These are phyloP conservation scores for Megathymus violae DNA, from an alignment of 1,140 invertebrate species.

Conservation along the genomic window DNA sequence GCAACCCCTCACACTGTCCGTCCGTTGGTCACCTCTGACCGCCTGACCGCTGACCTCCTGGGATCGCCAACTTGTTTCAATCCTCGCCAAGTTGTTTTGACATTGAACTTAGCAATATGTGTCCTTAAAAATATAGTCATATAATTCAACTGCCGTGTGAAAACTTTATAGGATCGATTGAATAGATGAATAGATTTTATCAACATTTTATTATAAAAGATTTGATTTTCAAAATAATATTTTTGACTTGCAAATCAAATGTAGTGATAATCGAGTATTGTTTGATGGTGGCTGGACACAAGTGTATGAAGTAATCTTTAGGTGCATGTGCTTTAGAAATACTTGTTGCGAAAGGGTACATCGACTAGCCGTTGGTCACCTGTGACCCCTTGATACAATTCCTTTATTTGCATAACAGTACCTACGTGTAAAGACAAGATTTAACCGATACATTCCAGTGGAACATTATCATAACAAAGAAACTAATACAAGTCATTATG, in stretches of 20 bases:
- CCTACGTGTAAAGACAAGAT: conserved; percentile 18
- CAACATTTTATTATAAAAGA: no score
- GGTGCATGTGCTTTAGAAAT: conserved; percentile 18
- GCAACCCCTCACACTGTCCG: conserved; percentile 61
- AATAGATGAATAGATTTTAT: no score
- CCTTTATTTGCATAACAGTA: conserved; percentile 52
- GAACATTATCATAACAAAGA: conserved; percentile 24
- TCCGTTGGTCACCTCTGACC: conserved; percentile 78
- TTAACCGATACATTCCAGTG: conserved; percentile 16
- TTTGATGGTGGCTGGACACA: background rate
- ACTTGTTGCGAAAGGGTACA: conserved; percentile 68
- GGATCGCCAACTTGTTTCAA: conserved; percentile 62
- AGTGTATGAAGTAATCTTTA: conserved; percentile 14
- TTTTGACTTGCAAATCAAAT: background rate
- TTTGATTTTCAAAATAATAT: background rate
- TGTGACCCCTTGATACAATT: conserved; percentile 67
- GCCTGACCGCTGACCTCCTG: conserved; percentile 69
- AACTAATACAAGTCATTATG: conserved; percentile 8
- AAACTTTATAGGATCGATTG: background rate
- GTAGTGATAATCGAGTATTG: no score
- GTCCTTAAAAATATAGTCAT: conserved; percentile 8
- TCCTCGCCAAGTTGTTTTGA: conserved; percentile 53
- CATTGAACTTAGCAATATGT: conserved; percentile 65
- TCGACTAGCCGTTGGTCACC: conserved; percentile 66
- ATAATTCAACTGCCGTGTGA: conserved; percentile 18